Evolutionary conservation across 2,113 vertebrate species (phyloP), one percentile per base, ranked within the genome.

Genomic region (Tychaedon coryphoeus): DNA sequence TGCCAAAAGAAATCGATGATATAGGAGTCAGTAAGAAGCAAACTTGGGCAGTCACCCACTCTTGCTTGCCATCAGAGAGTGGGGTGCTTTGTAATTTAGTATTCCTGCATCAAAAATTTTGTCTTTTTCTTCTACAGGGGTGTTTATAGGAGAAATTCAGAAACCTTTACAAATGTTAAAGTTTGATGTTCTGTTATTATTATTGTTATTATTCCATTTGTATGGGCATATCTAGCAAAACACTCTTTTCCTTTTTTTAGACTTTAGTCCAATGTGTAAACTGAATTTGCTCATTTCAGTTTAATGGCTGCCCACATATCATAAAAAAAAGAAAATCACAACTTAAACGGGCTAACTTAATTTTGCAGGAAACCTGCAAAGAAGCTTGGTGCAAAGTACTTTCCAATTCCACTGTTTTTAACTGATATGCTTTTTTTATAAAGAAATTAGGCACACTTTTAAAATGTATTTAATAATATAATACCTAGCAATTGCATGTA

Each of bases 1-100:
- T 91, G 74, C 71, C 86, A 81, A 88, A 95, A 94, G 18, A 62
- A 95, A 85, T 91, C 95, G 74, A 19, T 87, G 47, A 61, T 81
- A 72, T 10, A 61, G 79, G 34, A 93, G 24, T n/a, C 79, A 87
- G 53, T 81, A 73, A 94, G 60, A 74, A 76, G 51, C 40, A 65
- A 74, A n/a, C 15, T 62, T 9, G 3, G 40, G n/a, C 53, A 66
- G 43, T 86, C 72, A 60, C 38, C 15, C 33, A 71, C 54, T 73
- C 57, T 64, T 4, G 3, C 62, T 88, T 90, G 83, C 62, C 42
- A 45, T 38, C 50, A 80, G 25, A 71, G 29, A 67, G n/a, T 8
- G 67, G 48, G 5, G 19, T 26, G 20, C 16, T 67, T 91, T 84
- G 34, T 86, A 58, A 81, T 90, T 82, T 56, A 84, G 31, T 51